Base-by-base conservation (phyloP, 2,113 vertebrate genomes). In the Passer domesticus region DNA sequence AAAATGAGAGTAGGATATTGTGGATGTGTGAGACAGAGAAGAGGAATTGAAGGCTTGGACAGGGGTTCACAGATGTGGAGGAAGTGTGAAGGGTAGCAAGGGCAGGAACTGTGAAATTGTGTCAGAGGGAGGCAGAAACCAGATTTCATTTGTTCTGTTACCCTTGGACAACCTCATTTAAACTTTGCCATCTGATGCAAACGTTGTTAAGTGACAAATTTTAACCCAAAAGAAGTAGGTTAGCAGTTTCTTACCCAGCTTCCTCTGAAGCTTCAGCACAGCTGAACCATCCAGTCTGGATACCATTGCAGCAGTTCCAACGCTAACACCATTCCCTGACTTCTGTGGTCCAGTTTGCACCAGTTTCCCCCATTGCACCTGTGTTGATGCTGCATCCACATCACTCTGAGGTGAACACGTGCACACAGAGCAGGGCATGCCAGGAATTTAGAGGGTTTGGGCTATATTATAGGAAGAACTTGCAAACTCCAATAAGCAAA, bases 401-500 rank as follows among this genome's bases (percentile, higher is more conserved):
- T 44, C 24, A 0, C 31, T 56, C n/a, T n/a, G 46, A 15, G 6
- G 22, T 39, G 27, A 55, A 13, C 25, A 24, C 0, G 0, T 17
- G 21, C 27, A 44, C 9, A 4, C 13, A 39, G 22, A 56, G 30
- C 39, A 68, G 58, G 62, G 39, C 30, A 27, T 7, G 44, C 30
- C 16, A 37, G 47, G 46, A 15, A 8, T 64, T 50, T 19, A 53
- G 33, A 55, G 58, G 6, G 13, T 50, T 55, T 7, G 2, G 28
- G 15, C 24, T 33, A 1, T 33, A 16, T 23, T 41, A 16, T 1
- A 66, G 41, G 55, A 84, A 66, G 55, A 46, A 21, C 23, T 46
- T 52, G 41, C 21, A 60, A 55, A 39, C 44, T 78, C 7, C 27
- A 27, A 9, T 27, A 41, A 56, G 31, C 23, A 75, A 72, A 37